Evolutionary conservation across 2,888 invertebrate species (phyloP), one percentile per base, ranked within the genome.

Genomic region (Ophonus ardosiacus): DNA sequence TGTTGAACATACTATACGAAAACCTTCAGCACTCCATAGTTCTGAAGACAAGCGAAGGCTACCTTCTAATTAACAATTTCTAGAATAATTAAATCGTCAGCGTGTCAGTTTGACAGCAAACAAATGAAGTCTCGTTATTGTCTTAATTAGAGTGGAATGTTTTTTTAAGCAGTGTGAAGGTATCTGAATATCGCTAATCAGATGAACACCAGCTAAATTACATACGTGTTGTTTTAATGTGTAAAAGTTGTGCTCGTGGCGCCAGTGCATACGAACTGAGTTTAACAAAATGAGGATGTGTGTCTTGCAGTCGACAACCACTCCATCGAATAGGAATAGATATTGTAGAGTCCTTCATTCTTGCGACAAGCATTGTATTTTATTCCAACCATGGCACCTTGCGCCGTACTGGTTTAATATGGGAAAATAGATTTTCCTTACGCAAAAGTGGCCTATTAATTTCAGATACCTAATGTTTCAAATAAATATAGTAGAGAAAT

Each of bases 61-160:
- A 65, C 21, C 40, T n/a, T 43, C 81, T 65, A 56, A 81, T 71
- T 81, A 81, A 63, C 81, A 81, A 81, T 81, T 68, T 81, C 56
- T 56, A 56, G n/a, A 71, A 81, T 81, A 81, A 81, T 81, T 81
- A 81, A 81, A 81, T 71, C 71, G 57, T 81, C 68, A 68, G 15
- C 13, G 18, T 71, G 81, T 81, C 81, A 81, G 68, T 68, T 65
- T 68, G 65, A 31, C 71, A 56, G 81, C 31, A 68, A 68, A 81
- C 71, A 81, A 81, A 81, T 81, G 81, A 81, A 81, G 56, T 68
- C 51, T 81, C 18, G 81, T 81, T 56, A 81, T 81, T 71, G 71
- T 68, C 68, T 68, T 81, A 81, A 81, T 81, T 81, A 81, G 51
- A 81, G 21, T 31, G 43, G n/a, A n/a, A 65, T 65, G 51, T 31